Evolutionary conservation across 37 sponge, comb jelly and placozoan genomes (phyloP).

Genomic region (Axinella damicornis): DNA sequence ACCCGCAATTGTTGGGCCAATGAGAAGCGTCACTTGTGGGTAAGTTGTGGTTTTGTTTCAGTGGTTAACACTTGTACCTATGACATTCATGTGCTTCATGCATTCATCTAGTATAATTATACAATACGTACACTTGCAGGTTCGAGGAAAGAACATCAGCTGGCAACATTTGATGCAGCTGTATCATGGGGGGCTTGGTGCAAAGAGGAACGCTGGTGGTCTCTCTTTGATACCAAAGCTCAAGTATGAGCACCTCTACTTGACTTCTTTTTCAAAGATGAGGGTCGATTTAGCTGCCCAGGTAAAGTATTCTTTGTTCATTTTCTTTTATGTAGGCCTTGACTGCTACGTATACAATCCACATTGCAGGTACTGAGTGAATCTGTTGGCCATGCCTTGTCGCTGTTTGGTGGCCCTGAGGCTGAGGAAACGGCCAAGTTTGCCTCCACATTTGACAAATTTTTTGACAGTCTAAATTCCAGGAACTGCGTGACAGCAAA

Average conservation of each 20-base stretch:
- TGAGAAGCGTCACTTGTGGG: background rate
- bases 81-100: no score
- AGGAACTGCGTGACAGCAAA: background rate
- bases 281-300: background rate
- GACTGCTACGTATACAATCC: background rate
- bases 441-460: background rate
- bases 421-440: background rate
- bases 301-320: background rate
- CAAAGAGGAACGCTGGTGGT: background rate
- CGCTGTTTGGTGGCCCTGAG: background rate
- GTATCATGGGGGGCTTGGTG: background rate
- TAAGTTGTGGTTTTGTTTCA: background rate
- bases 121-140: background rate
- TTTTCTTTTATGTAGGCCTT: background rate
- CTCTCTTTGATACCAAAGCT: constrained; percentile 12
- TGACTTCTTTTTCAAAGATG: constrained; percentile 19
- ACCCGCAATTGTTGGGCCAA: constrained; percentile 11
- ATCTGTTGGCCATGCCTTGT: background rate
- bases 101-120: background rate
- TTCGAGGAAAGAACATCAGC: background rate
- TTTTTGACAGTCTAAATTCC: background rate
- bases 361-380: background rate
- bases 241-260: background rate
- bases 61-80: background rate
- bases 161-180: no score